These are phyloP conservation scores for Odiellus spinosus DNA, from an alignment of 2,888 invertebrate species.

Conservation along the genomic window DNA sequence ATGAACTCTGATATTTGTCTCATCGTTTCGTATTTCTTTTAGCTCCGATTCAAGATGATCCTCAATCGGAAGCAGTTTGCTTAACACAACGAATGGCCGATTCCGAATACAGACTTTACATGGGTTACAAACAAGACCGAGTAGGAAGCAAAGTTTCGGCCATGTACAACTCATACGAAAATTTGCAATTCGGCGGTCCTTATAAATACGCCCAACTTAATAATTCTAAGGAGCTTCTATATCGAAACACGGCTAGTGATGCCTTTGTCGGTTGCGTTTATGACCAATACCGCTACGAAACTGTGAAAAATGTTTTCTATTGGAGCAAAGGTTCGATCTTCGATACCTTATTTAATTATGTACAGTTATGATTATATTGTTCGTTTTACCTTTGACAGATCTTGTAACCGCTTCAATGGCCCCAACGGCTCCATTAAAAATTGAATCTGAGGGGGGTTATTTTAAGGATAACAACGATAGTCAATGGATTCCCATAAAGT, in stretches of 20 bases:
- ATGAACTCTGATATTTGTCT: background rate
- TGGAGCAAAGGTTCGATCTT: too few species aligned
- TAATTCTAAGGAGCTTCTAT: background rate
- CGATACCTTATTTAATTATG: too few species aligned
- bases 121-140: constrained; percentile 2
- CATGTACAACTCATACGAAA: constrained; percentile 7
- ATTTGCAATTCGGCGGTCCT: constrained; percentile 5
- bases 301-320: background rate
- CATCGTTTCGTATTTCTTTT: background rate
- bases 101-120: background rate
- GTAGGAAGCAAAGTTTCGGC: background rate
- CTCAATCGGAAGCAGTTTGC: constrained; percentile 5
- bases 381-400: too few species aligned
- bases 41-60: constrained; percentile 8
- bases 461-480: too few species aligned
- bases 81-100: constrained; percentile 1
- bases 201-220: constrained; percentile 8
- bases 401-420: too few species aligned
- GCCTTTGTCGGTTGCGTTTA: constrained; percentile 10
- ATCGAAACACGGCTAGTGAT: constrained; percentile 6
- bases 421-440: too few species aligned
- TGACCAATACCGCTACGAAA: background rate
- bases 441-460: too few species aligned
- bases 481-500: too few species aligned
- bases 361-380: too few species aligned